Evolutionary conservation across 2,888 invertebrate genomes (phyloP), one percentile per base, ranked within the genome.

Genomic region (Agonopterix alstromeriana): DNA sequence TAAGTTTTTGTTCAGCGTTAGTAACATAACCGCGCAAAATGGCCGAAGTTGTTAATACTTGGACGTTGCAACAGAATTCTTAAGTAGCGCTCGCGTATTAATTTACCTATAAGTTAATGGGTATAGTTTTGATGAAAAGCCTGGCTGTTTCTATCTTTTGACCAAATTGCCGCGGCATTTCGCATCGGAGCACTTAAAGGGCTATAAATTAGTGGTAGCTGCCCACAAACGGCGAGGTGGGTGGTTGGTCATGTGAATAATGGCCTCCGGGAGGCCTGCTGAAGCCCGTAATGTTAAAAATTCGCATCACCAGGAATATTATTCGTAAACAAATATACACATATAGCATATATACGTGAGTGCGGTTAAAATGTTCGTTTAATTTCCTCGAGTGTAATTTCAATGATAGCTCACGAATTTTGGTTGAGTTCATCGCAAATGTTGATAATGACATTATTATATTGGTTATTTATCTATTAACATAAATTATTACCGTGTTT

Each of bases 201-300:
- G 74, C 72, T 63, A 82, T 87, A 88, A 87, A 88, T 87, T 86
- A 82, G 79, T 70, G 66, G 76, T 70, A 70, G 81, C 76, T 77
- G 73, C 71, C 85, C 84, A 72, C 85, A 81, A 81, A 81, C 70
- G 74, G 76, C 74, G 78, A 82, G 82, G 82, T 82, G 77, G 82
- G 73, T 77, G 79, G 77, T 73, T 74, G 66, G 60, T 71, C 69
- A 67, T 75, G 78, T 83, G 83, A 86, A 66, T 86, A 80, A 86
- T 86, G 79, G 80, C 72, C 69, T 61, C 67, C 60, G 66, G 66
- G 74, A 75, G 73, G 70, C 73, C 66, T 67, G 65, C 65, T 61
- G 67, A 71, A 60, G 58, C 67, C 61, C 61, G 71, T 67, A 69
- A 77, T 72, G 63, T 56, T 58, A 67, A 66, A 68, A 67, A 63